A percentile compares a stretch with the other conserved stretches of the same genome.
These are phyloP conservation scores for Sardina pilchardus DNA, from an alignment of 2,113 vertebrate species.

Conservation along the genomic window DNA sequence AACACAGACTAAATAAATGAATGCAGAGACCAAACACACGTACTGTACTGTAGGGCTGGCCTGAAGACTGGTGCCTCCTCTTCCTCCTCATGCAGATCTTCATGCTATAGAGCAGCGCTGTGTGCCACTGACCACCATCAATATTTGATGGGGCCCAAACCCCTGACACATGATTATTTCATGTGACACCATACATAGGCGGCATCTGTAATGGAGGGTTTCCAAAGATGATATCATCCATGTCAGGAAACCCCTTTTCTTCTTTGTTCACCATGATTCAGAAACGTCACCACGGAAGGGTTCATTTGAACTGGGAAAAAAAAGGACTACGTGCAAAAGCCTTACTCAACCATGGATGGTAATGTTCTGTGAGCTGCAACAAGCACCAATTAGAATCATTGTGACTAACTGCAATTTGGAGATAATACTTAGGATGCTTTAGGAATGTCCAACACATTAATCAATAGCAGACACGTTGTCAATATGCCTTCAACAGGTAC, in stretches of 20 bases:
- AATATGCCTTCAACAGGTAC: slow-evolving; percentile 2
- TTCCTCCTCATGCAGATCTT: slow-evolving; percentile 24
- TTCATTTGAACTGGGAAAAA: not conserved
- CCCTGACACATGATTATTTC: slow-evolving; percentile 50
- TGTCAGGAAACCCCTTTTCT: slow-evolving; percentile 36
- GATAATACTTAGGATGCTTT: not conserved
- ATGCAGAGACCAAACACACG: not conserved
- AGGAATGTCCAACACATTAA: not conserved
- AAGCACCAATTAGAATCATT: not conserved
- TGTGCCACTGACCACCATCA: slow-evolving; percentile 44
- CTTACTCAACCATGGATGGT: not conserved
- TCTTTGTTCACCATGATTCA: slow-evolving; percentile 38
- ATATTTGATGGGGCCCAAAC: slow-evolving; percentile 48
- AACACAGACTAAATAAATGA: not conserved
- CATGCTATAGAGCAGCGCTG: slow-evolving; percentile 39
- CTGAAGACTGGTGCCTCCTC: slow-evolving; percentile 14
- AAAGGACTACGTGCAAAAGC: not conserved
- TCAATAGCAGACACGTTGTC: not conserved
- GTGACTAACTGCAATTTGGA: not conserved
- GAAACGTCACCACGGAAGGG: not conserved
- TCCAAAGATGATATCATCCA: slow-evolving; percentile 44
- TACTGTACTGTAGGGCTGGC: not conserved
- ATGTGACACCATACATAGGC: slow-evolving; percentile 47
- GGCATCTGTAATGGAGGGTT: slow-evolving; percentile 40
- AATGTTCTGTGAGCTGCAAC: not conserved